Percentiles rank a stretch among this genome's conserved stretches.
phyloP scores from a whole-genome alignment of 2,888 invertebrate species.

The Osedax frankpressi region DNA sequence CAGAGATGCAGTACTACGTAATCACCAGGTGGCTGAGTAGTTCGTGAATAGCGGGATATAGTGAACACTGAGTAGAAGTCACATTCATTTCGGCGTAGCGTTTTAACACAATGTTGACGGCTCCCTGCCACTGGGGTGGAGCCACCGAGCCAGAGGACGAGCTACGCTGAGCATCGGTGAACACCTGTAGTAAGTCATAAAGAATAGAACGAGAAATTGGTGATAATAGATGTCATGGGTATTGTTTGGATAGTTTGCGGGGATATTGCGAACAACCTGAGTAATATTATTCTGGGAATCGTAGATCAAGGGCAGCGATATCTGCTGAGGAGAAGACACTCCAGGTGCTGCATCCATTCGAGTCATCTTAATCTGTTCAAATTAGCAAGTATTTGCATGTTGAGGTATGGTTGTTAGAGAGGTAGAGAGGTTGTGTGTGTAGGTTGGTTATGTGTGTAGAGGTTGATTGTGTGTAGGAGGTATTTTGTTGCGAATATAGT shows the following conservation, averaged over 20 bases:
- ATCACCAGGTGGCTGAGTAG: conserved; percentile 68
- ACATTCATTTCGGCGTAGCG: conserved; percentile 41
- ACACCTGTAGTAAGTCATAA: neutral
- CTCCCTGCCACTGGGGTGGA: conserved; percentile 25
- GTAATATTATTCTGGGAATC: neutral
- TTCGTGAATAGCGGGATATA: conserved; percentile 80
- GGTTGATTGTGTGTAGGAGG: no score
- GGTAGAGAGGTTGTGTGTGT: no score
- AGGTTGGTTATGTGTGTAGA: no score
- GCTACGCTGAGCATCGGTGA: neutral
- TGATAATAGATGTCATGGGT: no score
- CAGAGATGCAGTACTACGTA: conserved; percentile 50
- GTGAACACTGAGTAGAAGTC: conserved; percentile 60
- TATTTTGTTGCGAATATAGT: no score
- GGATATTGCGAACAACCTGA: neutral
- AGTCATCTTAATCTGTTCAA: no score
- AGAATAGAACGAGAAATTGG: no score
- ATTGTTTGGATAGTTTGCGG: no score
- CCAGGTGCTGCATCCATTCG: neutral
- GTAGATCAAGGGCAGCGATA: neutral
- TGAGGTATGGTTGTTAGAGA: no score
- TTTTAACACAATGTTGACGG: conserved; percentile 38
- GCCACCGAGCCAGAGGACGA: conserved; percentile 24
- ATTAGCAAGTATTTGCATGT: no score
- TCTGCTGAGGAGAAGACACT: neutral